phyloP scores from a whole-genome alignment of 1,140 invertebrate genomes.

The Drosophila miranda region DNA sequence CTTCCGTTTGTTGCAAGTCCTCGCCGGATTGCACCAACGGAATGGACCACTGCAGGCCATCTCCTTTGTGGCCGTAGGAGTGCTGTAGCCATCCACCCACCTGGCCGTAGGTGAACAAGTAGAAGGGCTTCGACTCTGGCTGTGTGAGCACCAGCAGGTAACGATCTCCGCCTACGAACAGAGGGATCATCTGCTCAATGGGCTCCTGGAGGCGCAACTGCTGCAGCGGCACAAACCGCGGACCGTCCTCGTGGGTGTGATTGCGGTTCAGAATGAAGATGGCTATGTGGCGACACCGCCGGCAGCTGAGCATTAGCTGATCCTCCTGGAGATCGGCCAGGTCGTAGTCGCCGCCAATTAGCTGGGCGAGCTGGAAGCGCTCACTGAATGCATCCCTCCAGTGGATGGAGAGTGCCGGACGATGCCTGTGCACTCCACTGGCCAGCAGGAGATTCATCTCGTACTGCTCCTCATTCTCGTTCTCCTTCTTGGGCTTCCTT shows the following conservation, averaged over 20 bases:
- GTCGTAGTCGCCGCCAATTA: slow-evolving; percentile 67
- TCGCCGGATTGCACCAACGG: slow-evolving; percentile 30
- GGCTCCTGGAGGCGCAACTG: slow-evolving; percentile 46
- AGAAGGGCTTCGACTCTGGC: slow-evolving; percentile 47
- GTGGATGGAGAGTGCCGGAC: slow-evolving; percentile 53
- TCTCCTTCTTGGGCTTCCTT: neutral
- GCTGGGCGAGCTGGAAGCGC: slow-evolving; percentile 52
- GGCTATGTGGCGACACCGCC: slow-evolving; percentile 54
- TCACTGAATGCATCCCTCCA: neutral
- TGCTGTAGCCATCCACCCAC: slow-evolving; percentile 67
- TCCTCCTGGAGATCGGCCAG: slow-evolving; percentile 46
- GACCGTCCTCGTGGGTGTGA: rapidly evolving
- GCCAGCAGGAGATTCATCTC: slow-evolving; percentile 20
- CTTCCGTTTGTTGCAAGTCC: slow-evolving; percentile 2
- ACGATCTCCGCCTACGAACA: slow-evolving; percentile 28
- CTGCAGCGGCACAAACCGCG: slow-evolving; percentile 43
- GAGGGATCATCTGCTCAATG: slow-evolving; percentile 37
- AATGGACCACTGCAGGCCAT: slow-evolving; percentile 41
- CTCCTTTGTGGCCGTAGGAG: slow-evolving; percentile 56
- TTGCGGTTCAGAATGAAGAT: slow-evolving; percentile 26
- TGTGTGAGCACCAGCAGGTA: slow-evolving; percentile 57
- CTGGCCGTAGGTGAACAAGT: slow-evolving; percentile 56
- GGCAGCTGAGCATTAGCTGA: slow-evolving; percentile 60
- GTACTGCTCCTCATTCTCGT: neutral
- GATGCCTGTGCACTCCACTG: slow-evolving; percentile 39